Base-by-base conservation (phyloP, 2,797 vertebrate species). In the Ataeniobius toweri region DNA sequence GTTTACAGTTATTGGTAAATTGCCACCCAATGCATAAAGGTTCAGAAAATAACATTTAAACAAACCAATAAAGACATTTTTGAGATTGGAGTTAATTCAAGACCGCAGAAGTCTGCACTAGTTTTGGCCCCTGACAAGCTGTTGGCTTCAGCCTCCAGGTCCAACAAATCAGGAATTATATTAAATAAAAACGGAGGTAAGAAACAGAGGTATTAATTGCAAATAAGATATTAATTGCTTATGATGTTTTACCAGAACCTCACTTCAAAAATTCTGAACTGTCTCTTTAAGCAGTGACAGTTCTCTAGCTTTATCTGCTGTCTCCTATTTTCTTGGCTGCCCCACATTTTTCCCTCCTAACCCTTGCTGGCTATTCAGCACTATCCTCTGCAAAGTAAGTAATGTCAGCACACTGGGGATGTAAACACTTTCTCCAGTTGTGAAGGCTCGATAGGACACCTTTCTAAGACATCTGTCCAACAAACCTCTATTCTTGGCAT, bases 391-490 rank as follows among this genome's bases (percentile, higher is more conserved):
- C 44, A 24, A 65, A 84, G 24, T 50, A 78, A 87, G 71, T 82
- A 81, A 76, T 73, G 88, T 93, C 91, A 94, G 93, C 88, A 91
- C 80, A 89, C 90, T 87, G 75, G 79, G 81, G 91, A 86, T 39
- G 55, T 91, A 89, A 93, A 94, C 90, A 91, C 85, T 93, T 94
- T 91, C 84, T 92, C 84, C 78, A 80, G 83, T 89, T 90, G 90
- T 89, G 86, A 87, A 82, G 74, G 78, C 86, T 78, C 88, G 89
- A 91, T 81, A 89, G 88, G 91, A 93, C 92, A 94, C 89, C 93
- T 89, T 89, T 93, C 90, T 73, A 85, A 83, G 22, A 65, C 92
- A 94, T 90, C 92, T 90, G 90, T 93, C 91, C 72, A 85, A 82
- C 77, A 80, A 85, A 77, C 85, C 89, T 85, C 70, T 75, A 75